Evolutionary conservation across 2,113 vertebrate genomes (phyloP).

Genomic region (Psittacula cyanocephala): DNA sequence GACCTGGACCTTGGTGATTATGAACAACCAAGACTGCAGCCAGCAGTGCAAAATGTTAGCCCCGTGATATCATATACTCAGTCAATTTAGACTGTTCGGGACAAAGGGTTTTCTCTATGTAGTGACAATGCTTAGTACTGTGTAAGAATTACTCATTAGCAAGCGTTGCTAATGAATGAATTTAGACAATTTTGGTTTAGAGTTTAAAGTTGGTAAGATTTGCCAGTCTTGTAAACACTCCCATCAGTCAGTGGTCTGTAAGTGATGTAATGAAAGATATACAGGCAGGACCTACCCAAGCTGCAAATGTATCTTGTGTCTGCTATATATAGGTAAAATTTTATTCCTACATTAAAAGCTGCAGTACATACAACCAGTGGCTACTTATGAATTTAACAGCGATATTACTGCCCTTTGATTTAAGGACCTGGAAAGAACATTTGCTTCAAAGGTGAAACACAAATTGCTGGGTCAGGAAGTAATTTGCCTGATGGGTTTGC

Average conservation of each 20-base stretch:
- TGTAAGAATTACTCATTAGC: neutral
- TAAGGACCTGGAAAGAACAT: neutral
- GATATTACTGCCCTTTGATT: neutral
- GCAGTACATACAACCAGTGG: neutral
- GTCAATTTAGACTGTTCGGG: neutral
- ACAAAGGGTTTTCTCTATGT: neutral
- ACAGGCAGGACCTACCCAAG: neutral
- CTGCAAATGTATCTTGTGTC: neutral
- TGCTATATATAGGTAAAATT: neutral
- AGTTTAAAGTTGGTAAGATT: neutral
- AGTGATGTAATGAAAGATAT: neutral
- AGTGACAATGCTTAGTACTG: neutral
- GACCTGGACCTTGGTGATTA: neutral
- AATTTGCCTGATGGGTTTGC: neutral
- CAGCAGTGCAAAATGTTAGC: neutral
- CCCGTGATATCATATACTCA: neutral
- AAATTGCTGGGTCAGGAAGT: neutral
- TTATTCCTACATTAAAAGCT: neutral
- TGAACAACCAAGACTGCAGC: rapidly evolving
- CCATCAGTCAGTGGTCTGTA: neutral
- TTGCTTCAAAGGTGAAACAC: neutral
- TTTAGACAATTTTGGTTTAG: neutral
- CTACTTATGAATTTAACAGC: neutral
- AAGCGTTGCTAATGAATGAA: neutral
- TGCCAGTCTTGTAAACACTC: neutral